phyloP scores from a whole-genome alignment of 1,140 invertebrate genomes.

The Diabrotica undecimpunctata region DNA sequence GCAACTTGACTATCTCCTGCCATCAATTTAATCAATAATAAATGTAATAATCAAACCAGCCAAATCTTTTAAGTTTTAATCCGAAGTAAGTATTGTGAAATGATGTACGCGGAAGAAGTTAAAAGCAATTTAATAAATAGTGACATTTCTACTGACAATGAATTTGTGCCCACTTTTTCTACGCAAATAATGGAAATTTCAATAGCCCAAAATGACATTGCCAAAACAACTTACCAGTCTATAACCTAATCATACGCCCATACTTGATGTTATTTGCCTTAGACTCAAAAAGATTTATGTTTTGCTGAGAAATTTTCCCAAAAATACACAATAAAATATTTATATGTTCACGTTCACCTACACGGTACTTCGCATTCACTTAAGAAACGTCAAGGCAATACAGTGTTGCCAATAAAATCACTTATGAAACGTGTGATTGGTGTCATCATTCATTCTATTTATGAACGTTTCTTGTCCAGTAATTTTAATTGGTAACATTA shows the following conservation, averaged over 20 bases:
- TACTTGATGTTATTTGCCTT: not conserved
- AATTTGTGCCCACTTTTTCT: slow-evolving; percentile 16
- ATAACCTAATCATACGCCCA: slow-evolving; percentile 3
- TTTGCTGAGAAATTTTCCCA: not conserved
- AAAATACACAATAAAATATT: slow-evolving; percentile 8
- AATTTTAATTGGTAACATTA: too few species aligned
- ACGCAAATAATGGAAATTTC: slow-evolving; percentile 14
- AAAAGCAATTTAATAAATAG: slow-evolving; percentile 8
- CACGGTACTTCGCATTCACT: slow-evolving; percentile 4
- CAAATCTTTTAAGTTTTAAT: not conserved
- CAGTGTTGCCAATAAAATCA: not conserved
- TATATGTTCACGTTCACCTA: slow-evolving; percentile 11
- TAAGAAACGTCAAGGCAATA: not conserved
- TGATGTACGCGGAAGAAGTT: not conserved
- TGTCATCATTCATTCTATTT: too few species aligned
- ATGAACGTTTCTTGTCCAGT: too few species aligned
- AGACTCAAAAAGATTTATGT: not conserved
- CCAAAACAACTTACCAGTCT: not conserved
- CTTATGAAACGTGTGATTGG: too few species aligned
- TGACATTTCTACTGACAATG: slow-evolving; percentile 12
- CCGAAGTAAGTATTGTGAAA: not conserved
- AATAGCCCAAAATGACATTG: slow-evolving; percentile 2
- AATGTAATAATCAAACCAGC: not conserved
- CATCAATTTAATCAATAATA: slow-evolving; percentile 11
- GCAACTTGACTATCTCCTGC: not conserved